Evolutionary conservation across 2,113 vertebrate species (phyloP).

Genomic region (Polypterus senegalus): DNA sequence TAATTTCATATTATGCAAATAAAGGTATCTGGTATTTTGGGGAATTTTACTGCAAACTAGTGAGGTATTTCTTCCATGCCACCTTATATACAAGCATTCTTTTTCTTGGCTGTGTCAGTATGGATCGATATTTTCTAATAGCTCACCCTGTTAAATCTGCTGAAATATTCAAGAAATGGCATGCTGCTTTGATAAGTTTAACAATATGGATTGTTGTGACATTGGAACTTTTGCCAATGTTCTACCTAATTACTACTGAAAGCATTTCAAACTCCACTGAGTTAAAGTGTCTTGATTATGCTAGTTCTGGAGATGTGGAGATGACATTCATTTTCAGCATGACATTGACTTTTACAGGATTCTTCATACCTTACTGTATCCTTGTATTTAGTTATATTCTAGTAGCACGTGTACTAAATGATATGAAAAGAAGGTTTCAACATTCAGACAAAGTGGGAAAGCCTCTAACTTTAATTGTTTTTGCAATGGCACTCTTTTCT

Average conservation of each 20-base stretch:
- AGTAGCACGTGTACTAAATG: neutral
- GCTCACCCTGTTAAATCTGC: neutral
- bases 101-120: slow-evolving; percentile 16
- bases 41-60: slow-evolving; percentile 13
- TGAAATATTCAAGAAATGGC: neutral
- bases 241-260: slow-evolving; percentile 1
- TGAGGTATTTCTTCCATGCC: slow-evolving; percentile 15
- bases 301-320: neutral
- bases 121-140: slow-evolving; percentile 15
- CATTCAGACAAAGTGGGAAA: neutral
- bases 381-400: neutral
- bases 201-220: neutral
- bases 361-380: neutral
- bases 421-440: neutral
- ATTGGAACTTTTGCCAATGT: slow-evolving; percentile 6
- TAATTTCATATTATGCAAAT: slow-evolving; percentile 12
- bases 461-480: neutral
- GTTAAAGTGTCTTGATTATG: neutral
- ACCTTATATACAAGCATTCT: slow-evolving; percentile 21
- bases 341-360: slow-evolving; percentile 2
- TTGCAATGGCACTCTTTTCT: neutral
- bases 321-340: neutral
- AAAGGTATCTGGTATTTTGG: slow-evolving; percentile 15
- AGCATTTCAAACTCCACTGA: neutral
- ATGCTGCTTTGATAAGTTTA: neutral